Conservation (phyloP, 1,140 invertebrate species). For the Ceratitis capitata region DNA sequence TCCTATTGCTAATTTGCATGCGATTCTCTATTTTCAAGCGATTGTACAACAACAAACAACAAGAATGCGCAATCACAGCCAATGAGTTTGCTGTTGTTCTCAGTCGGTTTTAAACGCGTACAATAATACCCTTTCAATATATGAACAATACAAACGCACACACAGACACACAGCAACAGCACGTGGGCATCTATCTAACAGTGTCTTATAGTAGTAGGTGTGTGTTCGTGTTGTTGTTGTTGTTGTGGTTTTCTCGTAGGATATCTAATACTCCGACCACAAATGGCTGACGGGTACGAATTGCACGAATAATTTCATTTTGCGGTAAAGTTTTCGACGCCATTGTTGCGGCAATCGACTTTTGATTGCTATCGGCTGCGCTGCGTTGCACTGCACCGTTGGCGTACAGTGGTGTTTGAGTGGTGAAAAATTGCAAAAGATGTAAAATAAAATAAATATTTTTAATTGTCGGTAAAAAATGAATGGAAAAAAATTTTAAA, state of each 20-base stretch:
- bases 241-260: too few relatives aligned
- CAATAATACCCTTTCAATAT: background rate
- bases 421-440: background rate
- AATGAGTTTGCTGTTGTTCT: background rate
- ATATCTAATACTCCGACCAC: conserved; percentile 22
- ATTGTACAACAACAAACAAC: too few relatives aligned
- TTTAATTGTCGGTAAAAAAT: too few relatives aligned
- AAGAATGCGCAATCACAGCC: conserved; percentile 25
- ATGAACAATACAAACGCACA: background rate
- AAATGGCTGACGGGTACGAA: background rate
- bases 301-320: conserved; percentile 14
- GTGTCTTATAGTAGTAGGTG: background rate
- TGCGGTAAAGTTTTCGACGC: conserved; percentile 33
- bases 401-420: background rate
- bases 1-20: conserved; percentile 32
- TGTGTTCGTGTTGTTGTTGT: background rate
- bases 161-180: background rate
- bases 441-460: too few relatives aligned
- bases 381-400: background rate
- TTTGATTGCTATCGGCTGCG: background rate
- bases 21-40: conserved; percentile 26
- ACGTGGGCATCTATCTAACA: background rate
- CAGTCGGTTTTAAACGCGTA: background rate
- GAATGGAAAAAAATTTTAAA: too few relatives aligned
- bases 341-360: conserved; percentile 30